Conservation (phyloP, 2,888 invertebrate species). For the Pseudeuparius sepicola region DNA sequence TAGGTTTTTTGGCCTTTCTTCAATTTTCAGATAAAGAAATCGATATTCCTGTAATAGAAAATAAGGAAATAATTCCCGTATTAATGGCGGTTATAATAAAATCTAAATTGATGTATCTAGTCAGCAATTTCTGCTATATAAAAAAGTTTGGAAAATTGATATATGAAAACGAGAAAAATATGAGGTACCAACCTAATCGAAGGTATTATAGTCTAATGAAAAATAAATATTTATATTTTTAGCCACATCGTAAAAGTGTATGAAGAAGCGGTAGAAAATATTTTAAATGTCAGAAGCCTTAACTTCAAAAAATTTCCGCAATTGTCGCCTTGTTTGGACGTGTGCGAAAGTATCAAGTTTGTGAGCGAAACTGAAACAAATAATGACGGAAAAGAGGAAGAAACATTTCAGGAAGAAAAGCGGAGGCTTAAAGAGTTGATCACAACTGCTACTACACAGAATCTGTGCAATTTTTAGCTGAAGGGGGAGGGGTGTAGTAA, state of each 20-base stretch:
- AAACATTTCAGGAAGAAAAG: constrained; percentile 19
- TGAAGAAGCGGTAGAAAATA: constrained; percentile 26
- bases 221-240: constrained; percentile 17
- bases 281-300: constrained; percentile 7
- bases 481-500: no score
- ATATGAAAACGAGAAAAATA: constrained; percentile 23
- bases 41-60: constrained; percentile 32
- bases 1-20: no score
- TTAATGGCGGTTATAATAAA: constrained; percentile 38
- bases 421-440: constrained; percentile 14
- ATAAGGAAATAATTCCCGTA: constrained; percentile 37
- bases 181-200: no score
- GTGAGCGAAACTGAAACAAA: constrained; percentile 13
- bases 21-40: constrained; percentile 28
- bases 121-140: constrained; percentile 40
- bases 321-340: constrained; percentile 14
- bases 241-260: constrained; percentile 29
- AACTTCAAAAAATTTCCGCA: not conserved
- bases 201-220: no score
- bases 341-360: constrained; percentile 21
- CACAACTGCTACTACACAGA: constrained; percentile 16
- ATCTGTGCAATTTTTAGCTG: no score
- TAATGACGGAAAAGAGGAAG: constrained; percentile 4
- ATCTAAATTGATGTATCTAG: constrained; percentile 38
- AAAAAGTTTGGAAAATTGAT: constrained; percentile 35